Base-by-base conservation (phyloP, 2,888 invertebrate species). In the Cynaeus angustus region DNA sequence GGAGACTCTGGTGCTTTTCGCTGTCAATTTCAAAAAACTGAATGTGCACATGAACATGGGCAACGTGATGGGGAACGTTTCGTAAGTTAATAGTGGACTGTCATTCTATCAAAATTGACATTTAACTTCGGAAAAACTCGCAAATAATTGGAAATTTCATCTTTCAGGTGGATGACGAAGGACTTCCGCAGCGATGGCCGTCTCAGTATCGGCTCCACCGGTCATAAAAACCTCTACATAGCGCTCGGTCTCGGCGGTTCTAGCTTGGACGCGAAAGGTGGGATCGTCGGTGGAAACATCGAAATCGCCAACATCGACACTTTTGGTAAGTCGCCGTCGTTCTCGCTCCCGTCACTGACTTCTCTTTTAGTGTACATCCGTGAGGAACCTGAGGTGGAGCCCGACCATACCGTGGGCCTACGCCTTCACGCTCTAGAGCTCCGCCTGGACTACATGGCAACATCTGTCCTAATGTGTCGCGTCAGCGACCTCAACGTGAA, bases 21-120 rank as follows among this genome's bases (percentile, higher is more conserved):
- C 97, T 0, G 94, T 99, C 43, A 98, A 98, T 87, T 96, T 99
- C 84, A 96, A 97, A 48, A 92, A 95, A 79, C 89, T 99, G 59
- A 98, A 98, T 84, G 96, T 99, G 7, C 96, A 97, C 82, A 98
- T 99, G 94, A 99, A 99, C 85, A 99, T 99, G 97, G 98, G 98
- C 43, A 99, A 99, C 82, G 98, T 99, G 0, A 99, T 99, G 97
- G 99, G 99, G 9, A 98, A 98, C 83, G 98, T 98, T 68, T 91
- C 91, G 91, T 80, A 75, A 74, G 78, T 75, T 1, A 21, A 21
- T 21, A 4, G 21, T 21, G 21, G 21, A 21, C 21, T 21, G 21
- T 21, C 4, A 4, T 21, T n/a, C n/a, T n/a, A n/a, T n/a, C n/a
- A n/a, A n/a, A n/a, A n/a, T n/a, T n/a, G n/a, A n/a, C n/a, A n/a